Conservation (phyloP, 2,113 vertebrate species). For the Stercorarius parasiticus region DNA sequence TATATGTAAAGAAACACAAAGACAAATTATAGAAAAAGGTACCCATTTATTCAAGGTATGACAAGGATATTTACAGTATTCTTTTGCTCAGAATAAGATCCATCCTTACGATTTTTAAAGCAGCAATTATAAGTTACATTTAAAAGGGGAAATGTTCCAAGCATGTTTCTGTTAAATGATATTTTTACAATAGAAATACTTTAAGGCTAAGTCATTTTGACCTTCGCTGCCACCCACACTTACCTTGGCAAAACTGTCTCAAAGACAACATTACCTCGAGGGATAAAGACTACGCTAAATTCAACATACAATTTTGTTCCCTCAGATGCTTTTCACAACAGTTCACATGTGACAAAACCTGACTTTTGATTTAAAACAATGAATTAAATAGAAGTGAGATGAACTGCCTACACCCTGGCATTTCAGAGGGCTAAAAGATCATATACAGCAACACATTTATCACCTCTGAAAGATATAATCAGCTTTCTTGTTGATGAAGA, state of each 20-base stretch:
- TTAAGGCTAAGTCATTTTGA: constrained; percentile 71
- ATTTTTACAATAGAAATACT: constrained; percentile 69
- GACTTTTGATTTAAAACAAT: background rate
- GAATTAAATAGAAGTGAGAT: background rate
- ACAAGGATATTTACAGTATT: constrained; percentile 82
- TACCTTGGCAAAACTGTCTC: constrained; percentile 15
- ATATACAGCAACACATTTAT: background rate
- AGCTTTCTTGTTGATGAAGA: background rate
- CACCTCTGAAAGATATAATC: background rate
- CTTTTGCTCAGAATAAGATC: constrained; percentile 63
- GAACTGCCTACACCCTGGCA: background rate
- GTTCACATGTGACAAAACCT: constrained; percentile 18
- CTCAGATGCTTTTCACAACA: constrained; percentile 14
- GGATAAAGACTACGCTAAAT: constrained; percentile 4
- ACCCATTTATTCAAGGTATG: constrained; percentile 81
- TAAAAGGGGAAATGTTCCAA: constrained; percentile 62
- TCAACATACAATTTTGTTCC: constrained; percentile 27
- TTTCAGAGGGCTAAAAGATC: background rate
- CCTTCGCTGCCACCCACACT: constrained; percentile 47
- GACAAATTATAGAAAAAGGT: constrained; percentile 73
- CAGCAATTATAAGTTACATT: constrained; percentile 72
- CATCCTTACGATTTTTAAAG: constrained; percentile 59
- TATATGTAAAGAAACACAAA: background rate
- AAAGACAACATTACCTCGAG: constrained; percentile 37
- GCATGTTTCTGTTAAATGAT: constrained; percentile 71